These are phyloP conservation scores for Drosophila tanythrix DNA, from an alignment of 2,888 invertebrate species.

Conservation along the genomic window DNA sequence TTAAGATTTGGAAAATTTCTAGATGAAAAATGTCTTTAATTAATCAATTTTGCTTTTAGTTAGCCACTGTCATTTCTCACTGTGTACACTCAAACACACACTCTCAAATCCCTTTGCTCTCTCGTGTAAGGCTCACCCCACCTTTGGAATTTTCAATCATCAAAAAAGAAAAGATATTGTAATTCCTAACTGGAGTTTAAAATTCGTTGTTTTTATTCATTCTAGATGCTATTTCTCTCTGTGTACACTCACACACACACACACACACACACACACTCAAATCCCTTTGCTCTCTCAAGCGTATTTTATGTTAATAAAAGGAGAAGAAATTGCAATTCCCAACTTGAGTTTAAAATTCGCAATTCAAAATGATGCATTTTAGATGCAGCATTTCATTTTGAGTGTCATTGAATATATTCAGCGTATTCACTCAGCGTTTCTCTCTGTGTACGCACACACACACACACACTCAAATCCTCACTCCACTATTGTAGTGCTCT, in stretches of 20 bases:
- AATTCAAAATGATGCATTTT: background rate
- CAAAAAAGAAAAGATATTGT: background rate
- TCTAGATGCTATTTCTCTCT: too few relatives aligned
- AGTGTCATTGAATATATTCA: background rate
- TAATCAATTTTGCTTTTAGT: background rate
- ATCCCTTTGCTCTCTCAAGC: too few relatives aligned
- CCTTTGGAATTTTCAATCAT: background rate
- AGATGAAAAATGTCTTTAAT: background rate
- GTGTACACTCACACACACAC: too few relatives aligned
- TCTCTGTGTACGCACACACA: conserved; percentile 14
- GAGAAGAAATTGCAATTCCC: background rate
- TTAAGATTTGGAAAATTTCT: background rate
- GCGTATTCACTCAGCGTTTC: background rate
- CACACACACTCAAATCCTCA: conserved; percentile 11
- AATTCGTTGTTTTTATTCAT: background rate
- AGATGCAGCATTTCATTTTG: background rate
- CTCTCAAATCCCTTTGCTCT: background rate
- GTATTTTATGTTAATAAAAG: too few relatives aligned
- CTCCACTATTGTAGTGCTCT: conserved; percentile 27
- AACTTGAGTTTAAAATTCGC: background rate
- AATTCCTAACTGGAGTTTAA: background rate
- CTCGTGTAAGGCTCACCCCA: background rate
- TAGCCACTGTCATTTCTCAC: background rate
- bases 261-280: too few relatives aligned
- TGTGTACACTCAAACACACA: background rate